Conservation (phyloP, 1,140 invertebrate species). For the Heliothis virescens region DNA sequence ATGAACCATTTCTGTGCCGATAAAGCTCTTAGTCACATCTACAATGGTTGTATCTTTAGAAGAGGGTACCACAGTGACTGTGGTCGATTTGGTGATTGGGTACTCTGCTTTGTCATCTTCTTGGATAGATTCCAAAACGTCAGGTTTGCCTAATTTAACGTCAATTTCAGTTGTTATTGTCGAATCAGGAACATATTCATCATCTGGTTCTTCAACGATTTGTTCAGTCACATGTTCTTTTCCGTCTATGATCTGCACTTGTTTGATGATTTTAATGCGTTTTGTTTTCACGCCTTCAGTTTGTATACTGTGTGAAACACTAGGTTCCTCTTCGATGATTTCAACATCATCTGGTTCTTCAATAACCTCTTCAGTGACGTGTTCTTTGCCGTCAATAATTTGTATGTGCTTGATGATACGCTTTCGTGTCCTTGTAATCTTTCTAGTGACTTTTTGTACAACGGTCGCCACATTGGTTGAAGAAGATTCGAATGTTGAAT, state of each 20-base stretch:
- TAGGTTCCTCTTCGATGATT: slow-evolving; percentile 73
- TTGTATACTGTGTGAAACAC: slow-evolving; percentile 64
- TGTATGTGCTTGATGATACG: slow-evolving; percentile 91
- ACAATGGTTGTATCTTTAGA: slow-evolving; percentile 26
- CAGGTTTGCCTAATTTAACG: slow-evolving; percentile 45
- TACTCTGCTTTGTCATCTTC: neutral
- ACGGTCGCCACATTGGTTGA: slow-evolving; percentile 89
- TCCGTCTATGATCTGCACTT: slow-evolving; percentile 91
- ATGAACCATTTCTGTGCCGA: slow-evolving; percentile 46
- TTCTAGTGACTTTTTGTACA: slow-evolving; percentile 91
- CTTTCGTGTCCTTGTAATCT: slow-evolving; percentile 86
- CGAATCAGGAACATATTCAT: slow-evolving; percentile 68
- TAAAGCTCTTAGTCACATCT: slow-evolving; percentile 49
- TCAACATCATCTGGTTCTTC: slow-evolving; percentile 90
- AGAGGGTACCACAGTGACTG: neutral
- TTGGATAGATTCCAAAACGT: slow-evolving; percentile 20
- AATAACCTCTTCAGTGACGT: slow-evolving; percentile 90
- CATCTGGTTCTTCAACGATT: slow-evolving; percentile 90
- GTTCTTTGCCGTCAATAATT: slow-evolving; percentile 93
- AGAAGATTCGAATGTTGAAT: slow-evolving; percentile 66
- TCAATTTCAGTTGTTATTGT: slow-evolving; percentile 58
- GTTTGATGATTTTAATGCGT: slow-evolving; percentile 89
- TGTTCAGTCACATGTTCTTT: slow-evolving; percentile 91
- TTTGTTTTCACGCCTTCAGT: slow-evolving; percentile 84
- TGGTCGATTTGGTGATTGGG: slow-evolving; percentile 19